Percentiles rank a stretch among this genome's conserved stretches.
Evolutionary conservation across 2,113 vertebrate species (phyloP).

Genomic region (Chionomys nivalis): DNA sequence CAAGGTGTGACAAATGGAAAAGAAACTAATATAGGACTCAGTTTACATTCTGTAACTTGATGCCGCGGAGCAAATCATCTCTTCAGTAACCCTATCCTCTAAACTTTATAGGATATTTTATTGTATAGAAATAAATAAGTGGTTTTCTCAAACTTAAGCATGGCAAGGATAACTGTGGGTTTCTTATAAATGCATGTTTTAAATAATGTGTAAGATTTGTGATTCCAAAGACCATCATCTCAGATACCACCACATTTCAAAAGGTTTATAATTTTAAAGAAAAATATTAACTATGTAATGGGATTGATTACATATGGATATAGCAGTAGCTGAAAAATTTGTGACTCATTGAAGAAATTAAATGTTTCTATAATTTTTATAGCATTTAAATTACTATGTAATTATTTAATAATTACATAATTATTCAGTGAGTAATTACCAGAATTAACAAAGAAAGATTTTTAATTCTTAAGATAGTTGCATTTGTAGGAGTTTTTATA

Average conservation of each 20-base stretch:
- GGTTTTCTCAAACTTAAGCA: not conserved
- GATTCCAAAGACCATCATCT: constrained; percentile 32
- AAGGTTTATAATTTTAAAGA: constrained; percentile 5
- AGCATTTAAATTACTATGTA: not conserved
- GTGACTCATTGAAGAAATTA: constrained; percentile 41
- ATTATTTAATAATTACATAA: constrained; percentile 16
- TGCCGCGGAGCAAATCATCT: not conserved
- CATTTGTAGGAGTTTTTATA: not conserved
- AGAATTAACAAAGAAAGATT: constrained; percentile 36
- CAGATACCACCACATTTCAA: constrained; percentile 52
- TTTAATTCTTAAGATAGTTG: not conserved
- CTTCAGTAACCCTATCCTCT: not conserved
- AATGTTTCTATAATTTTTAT: not conserved
- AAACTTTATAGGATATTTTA: not conserved
- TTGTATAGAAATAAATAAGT: not conserved
- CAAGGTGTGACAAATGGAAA: not conserved
- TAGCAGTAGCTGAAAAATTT: constrained; percentile 8
- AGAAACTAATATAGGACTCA: not conserved
- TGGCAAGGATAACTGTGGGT: not conserved
- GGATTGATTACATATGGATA: not conserved
- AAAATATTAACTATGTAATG: constrained; percentile 55
- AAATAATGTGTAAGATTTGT: constrained; percentile 30
- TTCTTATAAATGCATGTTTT: constrained; percentile 30
- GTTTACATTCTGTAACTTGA: not conserved
- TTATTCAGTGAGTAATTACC: constrained; percentile 20